Conservation (phyloP, 1,140 invertebrate species). For the Amyelois transitella region DNA sequence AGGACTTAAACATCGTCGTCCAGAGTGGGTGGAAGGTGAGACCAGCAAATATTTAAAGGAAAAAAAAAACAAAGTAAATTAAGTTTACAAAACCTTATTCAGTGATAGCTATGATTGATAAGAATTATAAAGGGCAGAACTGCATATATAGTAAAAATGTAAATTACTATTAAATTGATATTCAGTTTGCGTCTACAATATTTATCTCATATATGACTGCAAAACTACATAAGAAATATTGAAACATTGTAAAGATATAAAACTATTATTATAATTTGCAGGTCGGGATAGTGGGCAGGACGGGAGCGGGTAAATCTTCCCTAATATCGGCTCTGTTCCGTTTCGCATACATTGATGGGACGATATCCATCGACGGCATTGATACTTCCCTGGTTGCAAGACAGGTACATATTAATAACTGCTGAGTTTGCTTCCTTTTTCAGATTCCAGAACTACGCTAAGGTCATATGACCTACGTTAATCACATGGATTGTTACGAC, state of each 20-base stretch:
- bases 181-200: no score
- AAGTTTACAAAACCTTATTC: no score
- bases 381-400: slow-evolving; percentile 74
- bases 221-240: no score
- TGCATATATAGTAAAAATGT: no score
- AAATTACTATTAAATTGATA: no score
- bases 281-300: slow-evolving; percentile 81
- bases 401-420: slow-evolving; percentile 70
- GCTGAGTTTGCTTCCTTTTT: no score
- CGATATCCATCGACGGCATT: slow-evolving; percentile 78
- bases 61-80: neutral
- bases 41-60: neutral
- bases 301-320: slow-evolving; percentile 88
- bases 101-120: no score
- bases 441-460: no score
- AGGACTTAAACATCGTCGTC: slow-evolving; percentile 78
- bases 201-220: no score
- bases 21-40: slow-evolving; percentile 80
- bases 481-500: no score
- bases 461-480: no score
- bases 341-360: slow-evolving; percentile 79
- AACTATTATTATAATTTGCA: slow-evolving; percentile 30
- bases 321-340: slow-evolving; percentile 82
- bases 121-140: no score
- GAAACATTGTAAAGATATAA: neutral